Evolutionary conservation across 2,113 vertebrate species (phyloP), one percentile per base, ranked within the genome.

Genomic region (Neopipo cinnamomea): DNA sequence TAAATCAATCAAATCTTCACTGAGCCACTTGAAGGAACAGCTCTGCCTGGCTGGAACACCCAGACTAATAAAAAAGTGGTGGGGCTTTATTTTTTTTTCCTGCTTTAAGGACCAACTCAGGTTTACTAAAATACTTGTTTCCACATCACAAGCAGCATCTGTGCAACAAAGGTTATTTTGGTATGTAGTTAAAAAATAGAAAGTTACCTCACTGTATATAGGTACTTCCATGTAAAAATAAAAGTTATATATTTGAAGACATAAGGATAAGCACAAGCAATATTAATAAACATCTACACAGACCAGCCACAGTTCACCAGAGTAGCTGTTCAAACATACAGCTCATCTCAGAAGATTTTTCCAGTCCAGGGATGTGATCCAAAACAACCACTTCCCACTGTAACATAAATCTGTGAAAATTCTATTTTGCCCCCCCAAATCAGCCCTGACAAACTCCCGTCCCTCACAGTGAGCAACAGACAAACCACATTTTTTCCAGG

Each of bases 1-100:
- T 93, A 86, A 95, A 96, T 93, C 92, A 89, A 96, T 93, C 80
- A 85, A 68, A 84, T 81, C 65, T 95, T 95, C 93, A 78, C 78
- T 92, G 95, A 93, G 68, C 72, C 61, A 80, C 86, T 35, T 81
- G 93, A 91, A 93, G 47, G 79, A 91, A 90, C 24, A 75, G 44
- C 33, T 93, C 65, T 91, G 91, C 61, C 76, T 68, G 35, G 42
- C 46, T 86, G 55, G 30, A 72, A 89, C 33, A 92, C 50, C 15
- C 42, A 81, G 28, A 63, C 35, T 41, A 31, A 86, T 33, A 73
- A 88, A 76, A 81, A 85, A 80, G 28, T 35, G 6, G 12, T 21
- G 20, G 8, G 15, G 2, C 6, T n/a, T 65, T 55, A 27, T 68
- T 19, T 37, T 67, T 61, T 15, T 66, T 16, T n/a, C n/a, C 22